A percentile compares a stretch with the other conserved stretches of the same genome.
phyloP scores from a whole-genome alignment of 2,888 invertebrate species.

The Bembecia ichneumoniformis region DNA sequence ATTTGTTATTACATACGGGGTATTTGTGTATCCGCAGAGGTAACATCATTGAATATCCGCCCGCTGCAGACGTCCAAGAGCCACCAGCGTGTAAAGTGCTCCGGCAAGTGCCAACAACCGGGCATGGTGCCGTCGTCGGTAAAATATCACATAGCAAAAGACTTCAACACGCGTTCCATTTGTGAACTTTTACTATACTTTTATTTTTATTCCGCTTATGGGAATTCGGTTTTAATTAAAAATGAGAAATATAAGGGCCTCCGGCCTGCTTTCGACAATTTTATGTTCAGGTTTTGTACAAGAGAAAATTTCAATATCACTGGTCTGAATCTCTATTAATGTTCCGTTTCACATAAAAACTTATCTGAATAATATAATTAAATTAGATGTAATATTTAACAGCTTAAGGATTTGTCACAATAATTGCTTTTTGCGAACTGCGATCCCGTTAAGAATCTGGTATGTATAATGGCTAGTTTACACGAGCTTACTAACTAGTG shows the following conservation, averaged over 20 bases:
- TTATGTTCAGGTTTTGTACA: too few species aligned
- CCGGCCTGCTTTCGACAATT: background rate
- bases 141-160: background rate
- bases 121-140: conserved; percentile 34
- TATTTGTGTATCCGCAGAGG: conserved; percentile 55
- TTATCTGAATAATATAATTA: too few species aligned
- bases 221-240: background rate
- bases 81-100: conserved; percentile 77
- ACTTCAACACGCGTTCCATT: background rate
- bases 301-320: too few species aligned
- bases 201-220: background rate
- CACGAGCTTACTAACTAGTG: too few species aligned
- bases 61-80: conserved; percentile 75
- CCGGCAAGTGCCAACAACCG: conserved; percentile 65
- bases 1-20: conserved; percentile 42
- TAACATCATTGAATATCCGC: conserved; percentile 53
- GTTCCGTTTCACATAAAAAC: too few species aligned
- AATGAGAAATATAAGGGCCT: background rate
- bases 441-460: too few species aligned
- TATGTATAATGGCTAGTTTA: too few species aligned
- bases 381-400: too few species aligned
- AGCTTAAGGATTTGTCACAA: too few species aligned
- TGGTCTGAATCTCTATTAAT: too few species aligned
- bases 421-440: too few species aligned
- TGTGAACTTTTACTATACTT: background rate